phyloP scores from a whole-genome alignment of 2,888 invertebrate species.

The Orthosia gracilis region DNA sequence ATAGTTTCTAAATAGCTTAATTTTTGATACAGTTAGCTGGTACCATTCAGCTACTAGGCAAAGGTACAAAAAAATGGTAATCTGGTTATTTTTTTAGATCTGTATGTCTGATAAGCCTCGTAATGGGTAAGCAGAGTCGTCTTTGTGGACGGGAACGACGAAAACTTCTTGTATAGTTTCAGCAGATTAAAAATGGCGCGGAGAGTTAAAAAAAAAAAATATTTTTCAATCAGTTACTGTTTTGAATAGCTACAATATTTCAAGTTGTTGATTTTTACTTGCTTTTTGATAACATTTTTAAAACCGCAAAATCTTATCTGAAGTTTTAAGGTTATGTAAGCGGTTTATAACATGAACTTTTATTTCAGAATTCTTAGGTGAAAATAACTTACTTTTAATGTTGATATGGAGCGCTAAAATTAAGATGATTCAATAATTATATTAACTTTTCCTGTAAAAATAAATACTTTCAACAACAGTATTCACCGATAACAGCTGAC shows the following conservation, averaged over 20 bases:
- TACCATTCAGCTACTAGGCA: no score
- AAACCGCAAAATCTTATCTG: neutral
- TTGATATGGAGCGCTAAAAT: neutral
- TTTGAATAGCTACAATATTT: neutral
- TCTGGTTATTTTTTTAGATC: no score
- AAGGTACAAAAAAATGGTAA: no score
- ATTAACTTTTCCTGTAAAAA: neutral
- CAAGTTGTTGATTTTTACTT: neutral
- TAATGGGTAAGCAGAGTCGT: no score
- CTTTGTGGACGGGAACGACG: no score
- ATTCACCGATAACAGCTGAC: constrained; percentile 1
- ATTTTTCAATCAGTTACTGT: neutral
- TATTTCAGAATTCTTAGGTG: neutral
- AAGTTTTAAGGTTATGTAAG: constrained; percentile 64
- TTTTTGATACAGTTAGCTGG: no score
- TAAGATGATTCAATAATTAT: neutral
- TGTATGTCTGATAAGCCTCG: no score
- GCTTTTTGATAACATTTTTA: neutral
- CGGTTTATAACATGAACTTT: neutral
- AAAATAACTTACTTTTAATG: constrained; percentile 43
- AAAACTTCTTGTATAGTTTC: neutral
- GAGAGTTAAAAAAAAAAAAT: no score
- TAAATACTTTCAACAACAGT: neutral
- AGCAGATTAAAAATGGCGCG: neutral
- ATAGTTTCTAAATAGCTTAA: no score